These are phyloP conservation scores for Triplophysa dalaica DNA, from an alignment of 2,113 vertebrate genomes.

Conservation along the genomic window DNA sequence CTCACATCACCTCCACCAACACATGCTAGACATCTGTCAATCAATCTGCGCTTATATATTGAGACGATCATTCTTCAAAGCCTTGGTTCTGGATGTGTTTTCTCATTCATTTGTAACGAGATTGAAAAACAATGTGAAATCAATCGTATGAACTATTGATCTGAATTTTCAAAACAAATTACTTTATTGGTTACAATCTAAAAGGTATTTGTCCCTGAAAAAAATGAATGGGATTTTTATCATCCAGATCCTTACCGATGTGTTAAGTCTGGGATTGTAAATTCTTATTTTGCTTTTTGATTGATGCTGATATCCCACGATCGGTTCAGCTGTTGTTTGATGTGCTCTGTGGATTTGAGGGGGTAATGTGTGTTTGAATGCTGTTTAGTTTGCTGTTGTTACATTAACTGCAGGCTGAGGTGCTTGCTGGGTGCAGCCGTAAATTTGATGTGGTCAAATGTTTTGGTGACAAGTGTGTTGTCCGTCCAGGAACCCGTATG, in stretches of 20 bases:
- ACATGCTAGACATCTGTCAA: neutral
- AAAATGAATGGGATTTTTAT: too few species aligned
- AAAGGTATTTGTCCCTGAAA: too few species aligned
- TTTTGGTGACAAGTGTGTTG: constrained; percentile 31
- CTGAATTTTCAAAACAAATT: too few species aligned
- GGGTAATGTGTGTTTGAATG: constrained; percentile 24
- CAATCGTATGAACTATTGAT: too few species aligned
- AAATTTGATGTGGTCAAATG: constrained; percentile 34
- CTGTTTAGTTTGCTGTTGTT: constrained; percentile 26
- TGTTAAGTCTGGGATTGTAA: neutral
- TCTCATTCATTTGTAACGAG: too few species aligned
- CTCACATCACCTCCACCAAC: constrained; percentile 17
- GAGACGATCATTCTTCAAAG: too few species aligned
- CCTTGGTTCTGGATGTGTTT: too few species aligned
- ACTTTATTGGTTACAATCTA: too few species aligned
- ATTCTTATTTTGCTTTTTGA: neutral
- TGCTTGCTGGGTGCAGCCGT: constrained; percentile 30
- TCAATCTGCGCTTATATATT: too few species aligned
- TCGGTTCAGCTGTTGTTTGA: neutral
- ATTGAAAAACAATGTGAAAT: too few species aligned
- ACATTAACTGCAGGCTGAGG: neutral
- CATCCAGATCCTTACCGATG: too few species aligned
- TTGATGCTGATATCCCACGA: neutral
- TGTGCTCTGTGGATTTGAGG: neutral
- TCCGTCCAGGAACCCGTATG: constrained; percentile 7